phyloP scores from a whole-genome alignment of 1,140 invertebrate genomes.

The Antheraea mylitta region DNA sequence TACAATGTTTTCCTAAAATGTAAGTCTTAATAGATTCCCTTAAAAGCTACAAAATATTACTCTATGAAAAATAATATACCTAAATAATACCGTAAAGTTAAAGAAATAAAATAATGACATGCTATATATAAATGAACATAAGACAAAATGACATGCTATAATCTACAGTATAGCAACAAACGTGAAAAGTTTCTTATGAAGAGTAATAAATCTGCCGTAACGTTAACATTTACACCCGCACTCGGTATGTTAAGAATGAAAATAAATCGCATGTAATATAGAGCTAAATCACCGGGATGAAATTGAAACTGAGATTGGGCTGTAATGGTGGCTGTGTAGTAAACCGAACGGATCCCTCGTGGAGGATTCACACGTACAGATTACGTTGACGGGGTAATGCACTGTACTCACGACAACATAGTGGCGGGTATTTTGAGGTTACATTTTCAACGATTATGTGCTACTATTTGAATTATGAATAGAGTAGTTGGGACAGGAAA shows the following conservation, averaged over 20 bases:
- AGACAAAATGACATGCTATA: neutral
- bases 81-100: too few species aligned
- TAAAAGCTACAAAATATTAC: too few species aligned
- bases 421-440: neutral
- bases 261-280: conserved; percentile 51
- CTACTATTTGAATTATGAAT: neutral
- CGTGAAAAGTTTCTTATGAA: conserved; percentile 22
- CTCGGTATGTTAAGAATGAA: conserved; percentile 36
- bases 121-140: too few species aligned
- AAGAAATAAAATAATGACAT: too few species aligned
- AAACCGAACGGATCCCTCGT: conserved; percentile 20
- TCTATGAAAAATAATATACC: too few species aligned
- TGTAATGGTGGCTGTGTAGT: conserved; percentile 32
- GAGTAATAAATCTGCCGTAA: conserved; percentile 22
- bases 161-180: conserved; percentile 17
- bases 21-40: too few species aligned
- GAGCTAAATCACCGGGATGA: conserved; percentile 43
- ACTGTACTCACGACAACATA: neutral
- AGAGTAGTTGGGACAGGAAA: neutral
- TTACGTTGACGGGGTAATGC: neutral
- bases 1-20: too few species aligned
- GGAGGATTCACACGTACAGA: conserved; percentile 3
- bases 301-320: conserved; percentile 53
- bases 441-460: neutral
- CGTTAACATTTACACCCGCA: conserved; percentile 27